These are phyloP conservation scores for Cepaea nemoralis DNA, from an alignment of 1,140 invertebrate genomes.

Conservation along the genomic window DNA sequence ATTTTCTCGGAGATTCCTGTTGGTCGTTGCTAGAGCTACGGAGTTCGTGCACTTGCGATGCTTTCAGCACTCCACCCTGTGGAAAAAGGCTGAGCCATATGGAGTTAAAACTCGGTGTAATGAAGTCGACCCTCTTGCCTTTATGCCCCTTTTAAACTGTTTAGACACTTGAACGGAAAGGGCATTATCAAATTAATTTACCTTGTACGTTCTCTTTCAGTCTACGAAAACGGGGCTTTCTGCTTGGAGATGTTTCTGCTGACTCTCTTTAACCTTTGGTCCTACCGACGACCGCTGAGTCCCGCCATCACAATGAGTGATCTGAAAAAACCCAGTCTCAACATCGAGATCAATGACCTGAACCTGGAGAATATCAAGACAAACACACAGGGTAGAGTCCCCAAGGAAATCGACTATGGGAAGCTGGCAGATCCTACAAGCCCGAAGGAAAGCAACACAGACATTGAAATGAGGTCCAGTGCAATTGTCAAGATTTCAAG, in stretches of 20 bases:
- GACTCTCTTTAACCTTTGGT: background rate
- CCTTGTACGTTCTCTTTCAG: constrained; percentile 21
- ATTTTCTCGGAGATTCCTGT: too few species aligned
- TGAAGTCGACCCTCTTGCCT: too few species aligned
- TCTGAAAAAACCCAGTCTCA: background rate
- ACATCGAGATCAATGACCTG: background rate
- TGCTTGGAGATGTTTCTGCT: constrained; percentile 25
- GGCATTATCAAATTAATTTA: too few species aligned
- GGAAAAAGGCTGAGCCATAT: too few species aligned
- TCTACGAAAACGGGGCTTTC: constrained; percentile 17
- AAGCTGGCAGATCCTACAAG: background rate
- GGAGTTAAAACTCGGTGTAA: too few species aligned
- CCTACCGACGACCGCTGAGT: constrained; percentile 12
- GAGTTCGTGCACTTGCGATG: too few species aligned
- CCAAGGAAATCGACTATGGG: background rate
- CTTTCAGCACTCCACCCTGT: too few species aligned
- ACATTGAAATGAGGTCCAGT: background rate
- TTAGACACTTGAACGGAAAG: too few species aligned
- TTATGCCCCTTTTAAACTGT: too few species aligned
- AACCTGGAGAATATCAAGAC: background rate
- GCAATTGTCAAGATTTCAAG: background rate
- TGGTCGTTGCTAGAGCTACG: too few species aligned
- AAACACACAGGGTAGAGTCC: background rate
- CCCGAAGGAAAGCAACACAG: background rate
- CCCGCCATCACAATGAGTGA: background rate